Evolutionary conservation across 2,888 invertebrate species (phyloP), one percentile per base, ranked within the genome.

Genomic region (Dioctria rufipes): DNA sequence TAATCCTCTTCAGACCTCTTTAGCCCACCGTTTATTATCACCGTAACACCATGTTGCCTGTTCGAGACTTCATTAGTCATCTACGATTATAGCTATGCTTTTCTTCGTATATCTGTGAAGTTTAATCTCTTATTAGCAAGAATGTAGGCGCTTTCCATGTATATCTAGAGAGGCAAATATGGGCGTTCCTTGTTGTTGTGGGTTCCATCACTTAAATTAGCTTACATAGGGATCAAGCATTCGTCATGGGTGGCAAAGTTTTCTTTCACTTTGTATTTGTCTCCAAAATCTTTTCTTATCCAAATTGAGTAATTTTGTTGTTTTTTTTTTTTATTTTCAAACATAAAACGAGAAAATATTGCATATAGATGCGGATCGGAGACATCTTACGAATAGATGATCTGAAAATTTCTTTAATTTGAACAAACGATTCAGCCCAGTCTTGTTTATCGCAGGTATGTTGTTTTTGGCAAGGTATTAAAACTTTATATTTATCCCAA

Each of bases 211-310:
- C 67, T 46, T 67, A 67, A 67, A 67, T 67, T 67, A 43, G 67
- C 13, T 67, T 67, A 67, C 67, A 46, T n/a, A 25, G 25, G 67
- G 46, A 67, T 67, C 42, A 67, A 67, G 67, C 42, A 25, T 46
- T 13, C 43, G 46, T 46, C 67, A 67, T 67, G 67, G 25, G 46
- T 67, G 67, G 25, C 43, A 46, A 67, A 67, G n/a, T 67, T 11
- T 67, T 67, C 46, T 46, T 46, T 46, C 46, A 25, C 25, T 25
- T 25, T 46, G 46, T 8, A 46, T 46, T 46, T 25, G 25, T 25
- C 25, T 25, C 25, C 25, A 25, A 25, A 25, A 25, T 25, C 25
- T 25, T 25, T 25, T 25, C 25, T 25, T 25, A 25, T 25, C 25
- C 25, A 25, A 25, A 25, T 25, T 25, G 25, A 25, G 25, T 25